Evolutionary conservation across 1,140 invertebrate species (phyloP).

Genomic region (Dinothrombium tinctorium): DNA sequence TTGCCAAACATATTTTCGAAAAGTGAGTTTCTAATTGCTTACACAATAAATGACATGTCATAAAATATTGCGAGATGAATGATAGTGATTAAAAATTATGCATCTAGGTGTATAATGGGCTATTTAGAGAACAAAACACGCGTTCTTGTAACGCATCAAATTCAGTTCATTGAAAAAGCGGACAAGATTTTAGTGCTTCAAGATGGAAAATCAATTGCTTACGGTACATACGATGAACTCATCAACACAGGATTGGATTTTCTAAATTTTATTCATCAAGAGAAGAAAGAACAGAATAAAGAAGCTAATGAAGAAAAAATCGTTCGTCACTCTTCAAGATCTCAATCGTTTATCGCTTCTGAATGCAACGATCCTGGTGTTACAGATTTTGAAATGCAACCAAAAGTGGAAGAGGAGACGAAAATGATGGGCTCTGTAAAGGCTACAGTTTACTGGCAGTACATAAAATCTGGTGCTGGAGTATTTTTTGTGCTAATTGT

Average conservation of each 20-base stretch:
- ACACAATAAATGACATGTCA: no score
- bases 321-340: neutral
- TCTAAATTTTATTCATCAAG: conserved; percentile 19
- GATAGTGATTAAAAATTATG: no score
- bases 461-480: conserved; percentile 4
- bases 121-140: conserved; percentile 37
- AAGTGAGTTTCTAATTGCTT: conserved; percentile 19
- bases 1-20: conserved; percentile 18
- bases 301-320: neutral
- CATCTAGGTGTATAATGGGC: conserved; percentile 17
- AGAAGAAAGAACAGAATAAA: neutral
- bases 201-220: conserved; percentile 20
- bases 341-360: no score
- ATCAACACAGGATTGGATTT: conserved; percentile 10
- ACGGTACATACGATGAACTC: conserved; percentile 8
- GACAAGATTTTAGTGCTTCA: conserved; percentile 9
- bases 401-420: conserved; percentile 11
- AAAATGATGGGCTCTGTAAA: conserved; percentile 11
- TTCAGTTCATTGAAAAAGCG: conserved; percentile 21
- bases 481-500: conserved; percentile 4
- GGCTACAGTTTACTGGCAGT: conserved; percentile 6
- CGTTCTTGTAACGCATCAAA: conserved; percentile 36
- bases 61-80: conserved; percentile 22
- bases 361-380: no score
- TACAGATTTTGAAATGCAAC: no score